These are phyloP conservation scores for Palythoa heliodiscus DNA, from an alignment of 92 coral and sea anemone genomes.

Conservation along the genomic window DNA sequence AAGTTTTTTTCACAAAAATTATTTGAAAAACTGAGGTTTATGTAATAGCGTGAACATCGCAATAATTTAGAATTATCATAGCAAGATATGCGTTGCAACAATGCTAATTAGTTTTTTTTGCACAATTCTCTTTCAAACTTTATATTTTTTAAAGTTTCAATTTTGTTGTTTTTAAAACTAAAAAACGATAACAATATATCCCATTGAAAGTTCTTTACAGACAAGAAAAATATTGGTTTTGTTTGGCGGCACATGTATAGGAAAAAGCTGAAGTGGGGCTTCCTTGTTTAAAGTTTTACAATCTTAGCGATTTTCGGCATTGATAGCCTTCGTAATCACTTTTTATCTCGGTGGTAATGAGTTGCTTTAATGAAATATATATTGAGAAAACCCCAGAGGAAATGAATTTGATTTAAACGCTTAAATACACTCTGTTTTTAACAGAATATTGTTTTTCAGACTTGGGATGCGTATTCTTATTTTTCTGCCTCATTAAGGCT, in stretches of 20 bases:
- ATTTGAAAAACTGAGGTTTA: background rate
- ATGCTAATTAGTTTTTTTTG: too few species aligned
- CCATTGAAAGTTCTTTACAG: background rate
- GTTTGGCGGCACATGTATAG: background rate
- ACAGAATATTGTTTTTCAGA: too few species aligned
- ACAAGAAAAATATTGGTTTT: too few species aligned
- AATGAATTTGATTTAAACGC: background rate
- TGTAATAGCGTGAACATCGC: background rate
- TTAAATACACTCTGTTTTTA: too few species aligned
- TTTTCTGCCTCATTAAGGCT: too few species aligned
- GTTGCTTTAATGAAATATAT: constrained; percentile 6
- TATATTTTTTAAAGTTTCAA: background rate
- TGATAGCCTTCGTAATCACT: background rate
- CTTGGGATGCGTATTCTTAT: too few species aligned
- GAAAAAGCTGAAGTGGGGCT: background rate
- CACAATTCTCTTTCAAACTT: too few species aligned
- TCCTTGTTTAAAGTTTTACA: background rate
- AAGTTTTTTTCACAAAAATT: too few species aligned
- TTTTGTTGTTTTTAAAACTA: background rate
- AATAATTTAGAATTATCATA: too few species aligned
- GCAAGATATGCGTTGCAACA: too few species aligned
- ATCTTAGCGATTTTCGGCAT: background rate
- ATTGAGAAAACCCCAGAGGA: background rate
- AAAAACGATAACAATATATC: background rate
- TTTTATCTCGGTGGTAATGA: background rate